Evolutionary conservation across 2,113 vertebrate genomes (phyloP).

Genomic region (Noturus placidus): DNA sequence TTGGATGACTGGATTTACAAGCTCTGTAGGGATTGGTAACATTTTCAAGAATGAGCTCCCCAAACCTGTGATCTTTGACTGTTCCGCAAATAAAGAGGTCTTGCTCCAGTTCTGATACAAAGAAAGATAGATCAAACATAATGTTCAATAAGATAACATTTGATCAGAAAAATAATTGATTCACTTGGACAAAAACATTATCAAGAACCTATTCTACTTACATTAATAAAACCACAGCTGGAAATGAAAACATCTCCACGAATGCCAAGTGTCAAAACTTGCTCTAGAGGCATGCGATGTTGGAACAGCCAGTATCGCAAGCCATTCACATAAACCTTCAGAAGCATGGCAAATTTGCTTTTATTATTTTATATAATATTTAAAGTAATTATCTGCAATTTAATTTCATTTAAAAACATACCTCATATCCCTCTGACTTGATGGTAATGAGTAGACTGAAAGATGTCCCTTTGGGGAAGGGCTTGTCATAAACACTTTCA

Average conservation of each 20-base stretch:
- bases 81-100: background rate
- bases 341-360: background rate
- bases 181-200: background rate
- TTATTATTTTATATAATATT: background rate
- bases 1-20: background rate
- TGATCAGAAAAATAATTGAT: background rate
- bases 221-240: conserved; percentile 18
- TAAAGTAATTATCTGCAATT: background rate
- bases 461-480: conserved; percentile 10
- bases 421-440: conserved; percentile 28
- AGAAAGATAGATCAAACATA: background rate
- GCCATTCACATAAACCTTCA: conserved; percentile 32
- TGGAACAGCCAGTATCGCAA: background rate
- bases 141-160: background rate
- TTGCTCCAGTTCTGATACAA: conserved; percentile 1
- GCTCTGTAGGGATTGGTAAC: background rate
- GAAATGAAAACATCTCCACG: background rate
- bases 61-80: background rate
- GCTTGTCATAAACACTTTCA: conserved; percentile 7
- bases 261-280: conserved; percentile 6
- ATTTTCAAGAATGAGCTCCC: background rate
- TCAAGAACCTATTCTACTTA: background rate
- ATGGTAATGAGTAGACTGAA: background rate
- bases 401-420: background rate
- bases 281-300: conserved; percentile 29